Percentiles rank a stretch among this genome's conserved stretches.
Evolutionary conservation across 2,888 invertebrate species (phyloP).

Genomic region (Erannis defoliaria): DNA sequence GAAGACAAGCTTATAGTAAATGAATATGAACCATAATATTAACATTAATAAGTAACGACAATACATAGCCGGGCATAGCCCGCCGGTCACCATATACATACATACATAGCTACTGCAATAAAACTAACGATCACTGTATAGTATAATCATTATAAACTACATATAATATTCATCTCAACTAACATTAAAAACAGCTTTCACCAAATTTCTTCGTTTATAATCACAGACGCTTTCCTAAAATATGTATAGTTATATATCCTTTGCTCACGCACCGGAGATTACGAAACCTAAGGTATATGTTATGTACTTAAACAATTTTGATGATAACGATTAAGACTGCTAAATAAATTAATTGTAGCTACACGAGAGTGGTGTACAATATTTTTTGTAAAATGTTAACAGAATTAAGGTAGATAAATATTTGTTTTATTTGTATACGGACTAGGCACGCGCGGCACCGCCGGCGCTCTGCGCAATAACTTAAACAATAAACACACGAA

Average conservation of each 20-base stretch:
- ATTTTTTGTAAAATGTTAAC: conserved; percentile 72
- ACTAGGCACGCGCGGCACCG: conserved; percentile 81
- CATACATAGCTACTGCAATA: conserved; percentile 54
- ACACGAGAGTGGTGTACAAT: conserved; percentile 76
- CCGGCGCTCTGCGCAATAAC: conserved; percentile 81
- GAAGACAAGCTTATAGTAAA: conserved; percentile 55
- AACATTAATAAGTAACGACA: conserved; percentile 42
- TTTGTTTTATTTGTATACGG: conserved; percentile 82
- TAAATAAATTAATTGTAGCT: conserved; percentile 84
- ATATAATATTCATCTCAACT: conserved; percentile 67
- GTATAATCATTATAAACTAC: conserved; percentile 56
- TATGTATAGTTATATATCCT: conserved; percentile 73
- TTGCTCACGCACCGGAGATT: conserved; percentile 75
- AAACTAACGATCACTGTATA: conserved; percentile 69
- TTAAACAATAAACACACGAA: conserved; percentile 84
- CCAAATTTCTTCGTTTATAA: conserved; percentile 84
- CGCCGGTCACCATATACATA: conserved; percentile 35
- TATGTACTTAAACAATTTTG: conserved; percentile 74
- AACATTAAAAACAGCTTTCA: conserved; percentile 78
- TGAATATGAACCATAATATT: conserved; percentile 32
- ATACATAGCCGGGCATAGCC: conserved; percentile 28
- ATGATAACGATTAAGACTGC: conserved; percentile 73
- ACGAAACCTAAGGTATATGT: conserved; percentile 68
- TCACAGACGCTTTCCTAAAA: conserved; percentile 86
- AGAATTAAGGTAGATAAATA: conserved; percentile 80